Evolutionary conservation across 2,113 vertebrate genomes (phyloP).

Genomic region (Lagopus leucura): DNA sequence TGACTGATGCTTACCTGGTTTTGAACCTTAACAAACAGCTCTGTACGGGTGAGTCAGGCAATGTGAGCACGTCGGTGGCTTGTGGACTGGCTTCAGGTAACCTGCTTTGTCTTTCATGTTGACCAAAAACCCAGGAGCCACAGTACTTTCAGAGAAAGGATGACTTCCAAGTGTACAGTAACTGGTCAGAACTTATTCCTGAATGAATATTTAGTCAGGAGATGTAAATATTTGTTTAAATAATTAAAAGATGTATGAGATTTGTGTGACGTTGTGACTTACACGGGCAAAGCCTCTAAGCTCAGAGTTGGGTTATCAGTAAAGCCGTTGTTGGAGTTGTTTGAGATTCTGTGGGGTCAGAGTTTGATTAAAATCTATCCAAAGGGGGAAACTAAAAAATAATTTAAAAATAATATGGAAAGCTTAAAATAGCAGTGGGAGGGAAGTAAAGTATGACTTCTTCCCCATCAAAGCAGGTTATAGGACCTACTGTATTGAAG

Average conservation of each 20-base stretch:
- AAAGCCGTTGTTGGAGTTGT: not conserved
- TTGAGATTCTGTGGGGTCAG: not conserved
- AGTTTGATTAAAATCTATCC: not conserved
- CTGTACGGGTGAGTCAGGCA: not conserved
- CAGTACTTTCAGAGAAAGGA: not conserved
- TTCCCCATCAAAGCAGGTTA: not conserved
- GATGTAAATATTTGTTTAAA: slow-evolving; percentile 66
- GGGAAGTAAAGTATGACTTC: not conserved
- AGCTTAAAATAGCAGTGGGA: not conserved
- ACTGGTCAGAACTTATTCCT: slow-evolving; percentile 27
- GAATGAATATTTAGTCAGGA: slow-evolving; percentile 36
- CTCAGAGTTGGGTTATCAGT: not conserved
- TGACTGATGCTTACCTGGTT: not conserved
- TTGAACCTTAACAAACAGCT: not conserved
- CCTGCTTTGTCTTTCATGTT: not conserved
- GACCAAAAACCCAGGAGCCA: not conserved
- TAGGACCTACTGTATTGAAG: not conserved
- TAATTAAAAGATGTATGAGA: not conserved
- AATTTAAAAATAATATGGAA: not conserved
- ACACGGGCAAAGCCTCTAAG: slow-evolving; percentile 35
- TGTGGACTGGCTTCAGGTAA: not conserved
- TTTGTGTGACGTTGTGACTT: not conserved
- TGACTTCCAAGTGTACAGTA: slow-evolving; percentile 8
- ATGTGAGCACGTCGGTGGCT: not conserved
- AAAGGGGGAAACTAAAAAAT: not conserved